phyloP scores from a whole-genome alignment of 2,888 invertebrate genomes.

The Phoronis australis region DNA sequence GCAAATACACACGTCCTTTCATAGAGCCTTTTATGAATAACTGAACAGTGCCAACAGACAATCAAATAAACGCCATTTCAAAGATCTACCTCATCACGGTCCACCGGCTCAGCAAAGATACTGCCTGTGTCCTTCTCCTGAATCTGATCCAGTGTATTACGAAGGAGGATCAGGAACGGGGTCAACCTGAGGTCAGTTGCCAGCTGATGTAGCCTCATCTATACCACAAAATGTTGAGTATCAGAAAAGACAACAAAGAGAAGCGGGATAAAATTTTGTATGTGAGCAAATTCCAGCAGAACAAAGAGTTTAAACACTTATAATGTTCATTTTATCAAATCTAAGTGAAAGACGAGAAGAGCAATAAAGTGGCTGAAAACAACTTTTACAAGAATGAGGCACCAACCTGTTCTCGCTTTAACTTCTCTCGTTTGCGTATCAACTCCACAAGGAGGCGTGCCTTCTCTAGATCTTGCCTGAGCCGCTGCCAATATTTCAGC shows the following conservation, averaged over 20 bases:
- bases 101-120: slow-evolving; percentile 90
- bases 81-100: slow-evolving; percentile 59
- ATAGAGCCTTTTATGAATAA: too few species aligned
- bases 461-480: slow-evolving; percentile 89
- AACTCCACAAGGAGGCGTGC: slow-evolving; percentile 88
- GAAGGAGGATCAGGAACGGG: slow-evolving; percentile 74
- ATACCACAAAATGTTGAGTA: too few species aligned
- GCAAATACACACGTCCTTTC: too few species aligned
- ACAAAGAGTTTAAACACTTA: too few species aligned
- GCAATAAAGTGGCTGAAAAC: too few species aligned
- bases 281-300: too few species aligned
- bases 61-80: neutral
- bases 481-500: slow-evolving; percentile 85
- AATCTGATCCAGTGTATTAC: slow-evolving; percentile 71
- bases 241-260: too few species aligned
- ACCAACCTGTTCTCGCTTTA: slow-evolving; percentile 72
- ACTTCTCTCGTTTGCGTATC: slow-evolving; percentile 89
- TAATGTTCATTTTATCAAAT: too few species aligned
- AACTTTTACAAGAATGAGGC: neutral
- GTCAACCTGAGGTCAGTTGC: slow-evolving; percentile 67
- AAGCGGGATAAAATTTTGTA: too few species aligned
- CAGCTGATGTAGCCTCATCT: slow-evolving; percentile 65
- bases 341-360: too few species aligned
- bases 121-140: slow-evolving; percentile 75
- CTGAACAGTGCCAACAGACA: neutral